phyloP scores from a whole-genome alignment of 2,113 vertebrate genomes.

The Trogon melanurus region DNA sequence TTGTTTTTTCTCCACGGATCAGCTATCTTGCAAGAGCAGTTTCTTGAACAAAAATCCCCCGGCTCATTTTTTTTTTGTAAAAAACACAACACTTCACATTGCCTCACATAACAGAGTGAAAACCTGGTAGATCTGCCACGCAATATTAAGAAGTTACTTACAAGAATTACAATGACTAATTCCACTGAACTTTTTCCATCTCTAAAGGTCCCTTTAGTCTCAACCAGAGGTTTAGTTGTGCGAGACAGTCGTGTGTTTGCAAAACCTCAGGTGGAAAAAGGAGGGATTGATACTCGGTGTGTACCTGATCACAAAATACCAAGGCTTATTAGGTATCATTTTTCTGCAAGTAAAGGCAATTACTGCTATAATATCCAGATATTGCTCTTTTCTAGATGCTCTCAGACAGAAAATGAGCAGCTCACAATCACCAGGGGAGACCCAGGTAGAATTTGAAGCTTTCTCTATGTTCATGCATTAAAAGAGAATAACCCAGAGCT shows the following conservation, averaged over 20 bases:
- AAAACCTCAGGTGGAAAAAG: not conserved
- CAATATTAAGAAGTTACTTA: not conserved
- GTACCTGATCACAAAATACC: not conserved
- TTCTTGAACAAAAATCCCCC: not conserved
- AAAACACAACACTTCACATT: not conserved
- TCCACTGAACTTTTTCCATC: not conserved
- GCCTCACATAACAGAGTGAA: not conserved
- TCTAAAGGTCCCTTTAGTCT: not conserved
- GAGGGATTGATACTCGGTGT: not conserved
- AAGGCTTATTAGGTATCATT: accelerated
- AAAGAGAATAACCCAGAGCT: not conserved
- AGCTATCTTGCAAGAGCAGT: not conserved
- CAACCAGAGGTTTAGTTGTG: not conserved
- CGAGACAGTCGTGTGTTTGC: not conserved
- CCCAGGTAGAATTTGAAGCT: not conserved
- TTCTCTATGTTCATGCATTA: not conserved
- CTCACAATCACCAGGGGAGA: not conserved
- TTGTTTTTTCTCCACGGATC: not conserved
- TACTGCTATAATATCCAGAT: not conserved
- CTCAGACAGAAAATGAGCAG: not conserved
- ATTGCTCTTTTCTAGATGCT: not conserved
- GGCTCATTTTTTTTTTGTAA: not conserved
- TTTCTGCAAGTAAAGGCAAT: not conserved
- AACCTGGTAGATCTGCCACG: not conserved
- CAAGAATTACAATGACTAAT: not conserved